Evolutionary conservation across 2,113 vertebrate genomes (phyloP), one percentile per base, ranked within the genome.

Genomic region (Vulpes ferrilata): DNA sequence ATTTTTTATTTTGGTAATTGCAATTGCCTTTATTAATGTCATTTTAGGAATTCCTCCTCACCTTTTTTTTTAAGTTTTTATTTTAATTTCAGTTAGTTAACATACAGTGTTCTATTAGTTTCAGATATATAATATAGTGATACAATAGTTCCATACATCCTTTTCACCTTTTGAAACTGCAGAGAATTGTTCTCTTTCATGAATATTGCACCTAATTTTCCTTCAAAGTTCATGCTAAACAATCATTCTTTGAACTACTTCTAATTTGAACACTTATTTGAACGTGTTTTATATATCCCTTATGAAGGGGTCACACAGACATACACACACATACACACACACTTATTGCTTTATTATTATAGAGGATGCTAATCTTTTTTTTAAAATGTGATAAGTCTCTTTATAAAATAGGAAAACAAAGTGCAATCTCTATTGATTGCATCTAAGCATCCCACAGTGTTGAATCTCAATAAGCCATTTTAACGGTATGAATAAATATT

Each of bases 341-440:
- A 43, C 25, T 38, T 73, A 59, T 6, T 65, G 3, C 4, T 89
- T 55, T 82, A 82, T 88, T 74, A 83, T 69, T 84, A 71, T 11
- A 93, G 69, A 74, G 4, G 12, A 60, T 96, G 20, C 13, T 93
- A 60, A 78, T 67, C 43, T 92, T 81, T 80, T 81, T 38, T 32
- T n/a, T 11, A 20, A 32, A 20, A 32, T 79, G 16, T 20, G 35
- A 86, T 71, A 11, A 83, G 4, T 13, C 13, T 76, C 35, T 88
- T 97, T 83, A 67, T 85, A 95, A 88, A 93, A 84, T 60, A 78
- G 78, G n/a, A 69, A 92, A 93, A 84, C 8, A 84, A 83, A 88
- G 11, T 62, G 0, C 13, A 43, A 53, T 85, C 73, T 84, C 32
- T 84, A 43, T n/a, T 67, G 43, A 97, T 93, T 78, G 48, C 43